phyloP scores from a whole-genome alignment of 23 tunicate genomes.

The Phallusia fumigata region DNA sequence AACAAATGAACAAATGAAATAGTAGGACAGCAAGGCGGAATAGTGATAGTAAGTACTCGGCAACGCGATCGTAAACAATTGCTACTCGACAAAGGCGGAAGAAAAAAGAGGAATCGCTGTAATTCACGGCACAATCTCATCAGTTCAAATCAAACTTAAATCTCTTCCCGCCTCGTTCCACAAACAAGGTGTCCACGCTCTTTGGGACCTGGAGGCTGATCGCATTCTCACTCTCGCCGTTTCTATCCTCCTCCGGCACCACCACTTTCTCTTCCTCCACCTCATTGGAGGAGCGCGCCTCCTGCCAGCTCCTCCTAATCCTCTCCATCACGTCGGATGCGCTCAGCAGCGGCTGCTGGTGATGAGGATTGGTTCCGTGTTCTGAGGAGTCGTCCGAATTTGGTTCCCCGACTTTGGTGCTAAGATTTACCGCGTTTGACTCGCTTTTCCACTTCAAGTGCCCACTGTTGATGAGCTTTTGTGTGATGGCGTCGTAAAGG shows the following conservation, averaged over 20 bases:
- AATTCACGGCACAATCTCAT: background rate
- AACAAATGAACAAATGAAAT: background rate
- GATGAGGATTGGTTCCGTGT: background rate
- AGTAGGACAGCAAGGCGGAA: background rate
- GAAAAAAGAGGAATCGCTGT: background rate
- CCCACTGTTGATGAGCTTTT: conserved; percentile 41
- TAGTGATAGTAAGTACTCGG: background rate
- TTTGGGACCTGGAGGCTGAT: conserved; percentile 68
- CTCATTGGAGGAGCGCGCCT: conserved; percentile 42
- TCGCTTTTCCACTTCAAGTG: conserved; percentile 23
- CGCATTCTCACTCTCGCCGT: conserved; percentile 16
- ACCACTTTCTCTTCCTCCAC: conserved; percentile 17
- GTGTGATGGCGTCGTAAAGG: conserved; percentile 58
- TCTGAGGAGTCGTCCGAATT: conserved; percentile 7
- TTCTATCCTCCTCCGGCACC: conserved; percentile 15
- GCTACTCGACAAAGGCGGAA: background rate
- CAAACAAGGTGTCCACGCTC: conserved; percentile 40
- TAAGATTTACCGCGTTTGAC: background rate
- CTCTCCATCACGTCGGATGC: conserved; percentile 55
- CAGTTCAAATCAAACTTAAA: conserved; percentile 45
- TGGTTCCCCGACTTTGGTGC: background rate
- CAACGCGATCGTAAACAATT: background rate
- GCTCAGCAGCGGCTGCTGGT: conserved; percentile 15
- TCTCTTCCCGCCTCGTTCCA: conserved; percentile 54
- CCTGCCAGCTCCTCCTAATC: conserved; percentile 54